Percentiles rank a stretch among this genome's conserved stretches.
phyloP scores from a whole-genome alignment of 2,113 vertebrate genomes.

The Dipodomys merriami region DNA sequence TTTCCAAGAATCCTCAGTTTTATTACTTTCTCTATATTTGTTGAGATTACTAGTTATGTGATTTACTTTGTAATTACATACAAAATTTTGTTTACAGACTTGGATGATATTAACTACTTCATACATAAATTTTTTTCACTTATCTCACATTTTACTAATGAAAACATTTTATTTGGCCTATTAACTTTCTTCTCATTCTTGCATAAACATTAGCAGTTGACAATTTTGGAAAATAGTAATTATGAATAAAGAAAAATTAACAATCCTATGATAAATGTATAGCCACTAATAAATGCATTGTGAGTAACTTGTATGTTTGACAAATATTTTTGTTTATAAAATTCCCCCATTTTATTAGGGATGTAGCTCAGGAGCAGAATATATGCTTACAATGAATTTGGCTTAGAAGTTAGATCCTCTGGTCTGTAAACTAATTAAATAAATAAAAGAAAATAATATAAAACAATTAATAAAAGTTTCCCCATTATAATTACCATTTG shows the following conservation, averaged over 20 bases:
- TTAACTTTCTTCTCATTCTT: not conserved
- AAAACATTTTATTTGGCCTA: not conserved
- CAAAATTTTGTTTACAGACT: not conserved
- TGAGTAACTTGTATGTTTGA: not conserved
- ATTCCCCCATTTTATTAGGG: not conserved
- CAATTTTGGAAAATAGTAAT: not conserved
- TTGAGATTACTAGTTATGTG: not conserved
- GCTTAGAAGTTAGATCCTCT: not conserved
- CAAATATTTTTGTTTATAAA: not conserved
- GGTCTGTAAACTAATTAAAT: not conserved
- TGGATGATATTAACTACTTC: not conserved
- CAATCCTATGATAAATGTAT: not conserved
- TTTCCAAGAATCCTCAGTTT: not conserved
- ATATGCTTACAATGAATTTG: not conserved
- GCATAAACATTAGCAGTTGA: not conserved
- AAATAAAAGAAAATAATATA: not conserved
- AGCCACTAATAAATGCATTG: not conserved
- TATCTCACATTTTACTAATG: not conserved
- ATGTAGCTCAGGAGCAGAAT: not conserved
- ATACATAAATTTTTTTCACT: slow-evolving; percentile 15
- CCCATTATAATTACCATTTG: not conserved
- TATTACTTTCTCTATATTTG: not conserved
- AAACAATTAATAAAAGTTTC: not conserved
- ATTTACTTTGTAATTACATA: not conserved
- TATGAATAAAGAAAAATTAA: not conserved